Base-by-base conservation (phyloP, 1,140 invertebrate genomes). In the Caenorhabditis remanei region DNA sequence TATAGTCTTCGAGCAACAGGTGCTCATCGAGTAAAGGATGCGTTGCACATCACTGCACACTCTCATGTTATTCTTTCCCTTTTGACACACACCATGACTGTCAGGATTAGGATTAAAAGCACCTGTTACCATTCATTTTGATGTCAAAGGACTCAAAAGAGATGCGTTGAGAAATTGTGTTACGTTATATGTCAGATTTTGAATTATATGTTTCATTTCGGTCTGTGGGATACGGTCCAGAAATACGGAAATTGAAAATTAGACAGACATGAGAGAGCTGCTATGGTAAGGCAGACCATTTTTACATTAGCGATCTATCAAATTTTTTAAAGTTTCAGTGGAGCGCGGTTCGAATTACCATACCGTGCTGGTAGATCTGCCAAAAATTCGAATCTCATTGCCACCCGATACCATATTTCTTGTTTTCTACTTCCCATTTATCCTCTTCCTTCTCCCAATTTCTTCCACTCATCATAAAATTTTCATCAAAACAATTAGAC, bases 401-500 rank as follows among this genome's bases (percentile, higher is more conserved):
- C 0, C 41, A 71, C 46, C 41, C 65, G 65, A 71, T 71, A 43
- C n/a, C 65, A 32, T 65, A 40, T 65, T 61, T 32, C n/a, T 41
- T 14, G 13, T 65, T 65, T 19, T 71, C 24, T 48, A 61, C 24
- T 21, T 61, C 24, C 58, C 58, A 61, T 71, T 46, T 21, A 71
- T 65, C 24, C 11, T 32, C 21, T 65, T 41, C n/a, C 19, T 71
- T n/a, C 24, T 32, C 32, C 32, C 32, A 32, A 32, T 32, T 32
- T 32, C 32, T 24, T 14, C 71, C 71, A 79, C 71, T 79, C 71
- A 79, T 79, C 71, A 79, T 79, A 79, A 79, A 79, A 79, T 53
- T 79, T 79, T 79, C 71, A 79, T 79, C 71, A 79, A 79, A 79
- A 79, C 71, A 79, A 79, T 79, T 50, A 50, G 71, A 63, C 21